A percentile compares a stretch with the other conserved stretches of the same genome.
Conservation (phyloP, 1,140 invertebrate species). For the Globodera ellingtonae region DNA sequence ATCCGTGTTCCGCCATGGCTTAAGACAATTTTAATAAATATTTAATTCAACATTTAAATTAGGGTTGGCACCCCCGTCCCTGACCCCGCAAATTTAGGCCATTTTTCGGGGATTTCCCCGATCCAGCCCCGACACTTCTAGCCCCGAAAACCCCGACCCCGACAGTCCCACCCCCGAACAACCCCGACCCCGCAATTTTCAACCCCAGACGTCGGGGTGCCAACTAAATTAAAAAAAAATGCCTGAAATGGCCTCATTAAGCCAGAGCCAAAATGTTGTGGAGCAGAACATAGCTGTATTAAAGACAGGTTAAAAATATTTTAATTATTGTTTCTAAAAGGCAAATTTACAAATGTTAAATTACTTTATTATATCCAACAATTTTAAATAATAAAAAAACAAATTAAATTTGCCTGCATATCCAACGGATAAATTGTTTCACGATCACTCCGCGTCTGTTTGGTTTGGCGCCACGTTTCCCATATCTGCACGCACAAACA, state of each 20-base stretch:
- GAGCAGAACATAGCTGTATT: conserved; percentile 33
- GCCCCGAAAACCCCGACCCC: too few species aligned
- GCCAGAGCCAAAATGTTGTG: conserved; percentile 56
- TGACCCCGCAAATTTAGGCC: too few species aligned
- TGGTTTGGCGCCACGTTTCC: conserved; percentile 34
- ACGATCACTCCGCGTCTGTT: conserved; percentile 41
- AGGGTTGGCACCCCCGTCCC: neutral
- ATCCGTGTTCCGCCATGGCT: conserved; percentile 61
- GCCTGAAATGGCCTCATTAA: conserved; percentile 50
- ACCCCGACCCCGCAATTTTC: too few species aligned
- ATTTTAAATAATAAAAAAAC: neutral
- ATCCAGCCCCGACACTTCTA: too few species aligned
- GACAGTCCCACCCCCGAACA: too few species aligned
- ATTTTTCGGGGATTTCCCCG: too few species aligned
- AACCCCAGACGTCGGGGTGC: too few species aligned
- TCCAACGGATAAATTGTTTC: conserved; percentile 51
- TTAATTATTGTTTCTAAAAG: neutral
- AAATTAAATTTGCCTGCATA: conserved; percentile 34
- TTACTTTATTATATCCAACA: neutral
- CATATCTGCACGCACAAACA: conserved; percentile 64
- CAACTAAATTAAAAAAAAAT: neutral
- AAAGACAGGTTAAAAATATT: conserved; percentile 1
- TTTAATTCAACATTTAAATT: neutral
- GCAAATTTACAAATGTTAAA: too few species aligned
- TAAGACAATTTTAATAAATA: neutral